Evolutionary conservation across 2,888 invertebrate species (phyloP).

Genomic region (Tiphia femorata): DNA sequence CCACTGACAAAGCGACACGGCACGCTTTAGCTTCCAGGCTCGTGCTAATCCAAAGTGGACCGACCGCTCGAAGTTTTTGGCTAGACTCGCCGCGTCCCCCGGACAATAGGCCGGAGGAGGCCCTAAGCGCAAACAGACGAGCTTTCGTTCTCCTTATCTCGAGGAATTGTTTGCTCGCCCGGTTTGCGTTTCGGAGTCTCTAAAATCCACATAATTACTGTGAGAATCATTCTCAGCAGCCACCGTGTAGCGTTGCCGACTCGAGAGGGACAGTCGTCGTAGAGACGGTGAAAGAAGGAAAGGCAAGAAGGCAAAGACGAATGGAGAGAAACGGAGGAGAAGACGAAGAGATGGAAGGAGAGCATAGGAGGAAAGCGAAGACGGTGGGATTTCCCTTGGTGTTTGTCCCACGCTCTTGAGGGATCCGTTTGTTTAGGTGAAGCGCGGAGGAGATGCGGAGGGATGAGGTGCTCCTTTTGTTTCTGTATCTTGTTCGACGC

Average conservation of each 20-base stretch:
- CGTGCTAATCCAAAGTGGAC: constrained; percentile 23
- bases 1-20: neutral
- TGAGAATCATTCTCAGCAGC: constrained; percentile 43
- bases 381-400: constrained; percentile 21
- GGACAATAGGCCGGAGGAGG: constrained; percentile 21
- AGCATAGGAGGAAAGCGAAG: neutral
- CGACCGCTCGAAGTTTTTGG: constrained; percentile 3
- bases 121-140: constrained; percentile 24
- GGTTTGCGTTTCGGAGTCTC: constrained; percentile 32
- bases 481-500: constrained; percentile 41
- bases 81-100: too few species aligned
- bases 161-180: constrained; percentile 27
- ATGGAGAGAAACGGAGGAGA: too few species aligned
- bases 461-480: constrained; percentile 44
- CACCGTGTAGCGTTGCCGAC: constrained; percentile 42
- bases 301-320: constrained; percentile 1
- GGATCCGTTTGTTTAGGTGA: constrained; percentile 47
- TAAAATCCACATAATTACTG: constrained; percentile 50
- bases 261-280: constrained; percentile 23
- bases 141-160: constrained; percentile 24
- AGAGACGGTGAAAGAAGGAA: too few species aligned
- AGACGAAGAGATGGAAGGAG: neutral
- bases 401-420: constrained; percentile 24
- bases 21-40: neutral
- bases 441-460: constrained; percentile 16